Base-by-base conservation (phyloP, 2,113 vertebrate genomes). In the Cyanocitta stelleri region DNA sequence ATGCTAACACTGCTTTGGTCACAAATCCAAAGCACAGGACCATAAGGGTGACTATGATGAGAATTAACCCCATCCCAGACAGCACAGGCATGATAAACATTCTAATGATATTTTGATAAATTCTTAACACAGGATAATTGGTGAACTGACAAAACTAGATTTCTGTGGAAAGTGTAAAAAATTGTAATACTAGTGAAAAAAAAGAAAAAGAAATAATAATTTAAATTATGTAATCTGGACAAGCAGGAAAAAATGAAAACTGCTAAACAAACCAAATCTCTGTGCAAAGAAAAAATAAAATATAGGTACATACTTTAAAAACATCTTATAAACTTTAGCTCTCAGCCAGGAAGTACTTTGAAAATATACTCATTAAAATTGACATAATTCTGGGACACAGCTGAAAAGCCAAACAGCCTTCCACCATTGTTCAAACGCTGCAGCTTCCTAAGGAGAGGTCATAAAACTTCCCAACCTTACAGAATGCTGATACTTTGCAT, bases 401-500 rank as follows among this genome's bases (percentile, higher is more conserved):
- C 41, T 59, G 74, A 90, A 93, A 91, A 93, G 72, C 32, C 83
- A 66, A 89, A 58, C 63, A 90, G 58, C 23, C 17, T 87, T 90
- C 62, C 20, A 58, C 74, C 49, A 72, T 20, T 82, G 62, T 83
- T 76, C 17, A 81, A 89, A 95, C 0, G 16, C 48, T 79, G 30
- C 58, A 68, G 44, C 64, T 96, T 92, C 80, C 69, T 79, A 73
- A 67, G 52, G 58, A 95, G 68, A 79, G 80, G 85, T 95, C 86
- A 63, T 76, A 85, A 96, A 80, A 91, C 58, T 96, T 97, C 29
- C 66, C 85, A 93, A 63, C 39, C 66, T 63, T 76, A 89, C 79
- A 90, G 69, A 92, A 88, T 73, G 77, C 55, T 78, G 69, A 89
- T 91, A 90, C 16, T 95, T 93, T 88, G 73, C 85, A 95, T 95